These are phyloP conservation scores for Neopelma chrysocephalum DNA, from an alignment of 2,797 vertebrate genomes.

Conservation along the genomic window DNA sequence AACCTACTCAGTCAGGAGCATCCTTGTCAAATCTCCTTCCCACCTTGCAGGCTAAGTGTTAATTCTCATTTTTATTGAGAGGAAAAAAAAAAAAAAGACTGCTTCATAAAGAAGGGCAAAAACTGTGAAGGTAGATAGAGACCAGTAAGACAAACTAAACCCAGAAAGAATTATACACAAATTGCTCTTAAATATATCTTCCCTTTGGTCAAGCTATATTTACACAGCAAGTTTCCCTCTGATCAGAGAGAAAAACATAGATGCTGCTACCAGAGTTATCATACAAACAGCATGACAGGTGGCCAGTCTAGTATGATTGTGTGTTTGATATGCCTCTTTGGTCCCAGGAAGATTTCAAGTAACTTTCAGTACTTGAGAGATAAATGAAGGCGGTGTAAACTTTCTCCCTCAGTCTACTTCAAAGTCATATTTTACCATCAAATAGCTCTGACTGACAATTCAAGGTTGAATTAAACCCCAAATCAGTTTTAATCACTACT, in stretches of 20 bases:
- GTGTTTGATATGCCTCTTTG: not conserved
- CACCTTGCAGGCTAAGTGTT: not conserved
- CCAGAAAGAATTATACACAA: not conserved
- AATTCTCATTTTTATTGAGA: not conserved
- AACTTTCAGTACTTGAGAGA: not conserved
- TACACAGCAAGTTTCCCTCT: not conserved
- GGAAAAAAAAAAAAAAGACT: not conserved
- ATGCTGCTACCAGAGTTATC: not conserved
- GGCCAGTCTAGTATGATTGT: not conserved
- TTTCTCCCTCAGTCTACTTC: not conserved
- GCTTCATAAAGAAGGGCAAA: not conserved
- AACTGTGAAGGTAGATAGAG: not conserved
- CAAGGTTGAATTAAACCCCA: not conserved
- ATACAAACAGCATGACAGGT: not conserved
- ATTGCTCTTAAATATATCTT: not conserved
- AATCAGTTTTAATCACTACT: not conserved
- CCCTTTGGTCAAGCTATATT: not conserved
- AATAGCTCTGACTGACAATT: not conserved
- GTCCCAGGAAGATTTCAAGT: not conserved
- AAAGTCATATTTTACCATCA: not conserved
- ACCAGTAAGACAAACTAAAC: not conserved
- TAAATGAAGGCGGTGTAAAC: not conserved
- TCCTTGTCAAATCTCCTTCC: not conserved
- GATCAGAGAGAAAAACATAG: not conserved
- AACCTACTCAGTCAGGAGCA: not conserved